Percentiles rank a stretch among this genome's conserved stretches.
phyloP scores from a whole-genome alignment of 2,888 invertebrate species.

The Machimus atricapillus region DNA sequence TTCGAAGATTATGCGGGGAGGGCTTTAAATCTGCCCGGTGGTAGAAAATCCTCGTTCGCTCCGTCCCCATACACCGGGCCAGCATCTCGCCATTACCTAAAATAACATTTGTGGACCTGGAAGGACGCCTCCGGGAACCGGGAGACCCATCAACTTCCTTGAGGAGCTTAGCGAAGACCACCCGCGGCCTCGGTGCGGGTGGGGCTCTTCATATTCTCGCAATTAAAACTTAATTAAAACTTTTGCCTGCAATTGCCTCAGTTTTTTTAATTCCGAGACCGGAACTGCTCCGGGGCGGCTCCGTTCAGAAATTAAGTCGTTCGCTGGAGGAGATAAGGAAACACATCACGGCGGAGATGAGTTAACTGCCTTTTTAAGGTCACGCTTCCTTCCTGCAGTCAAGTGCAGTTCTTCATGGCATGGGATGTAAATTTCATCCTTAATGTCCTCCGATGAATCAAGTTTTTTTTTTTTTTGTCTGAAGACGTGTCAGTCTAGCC shows the following conservation, averaged over 20 bases:
- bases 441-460: background rate
- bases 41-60: background rate
- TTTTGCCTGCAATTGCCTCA: background rate
- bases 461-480: background rate
- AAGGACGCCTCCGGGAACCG: background rate
- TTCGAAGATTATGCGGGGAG: background rate
- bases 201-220: background rate
- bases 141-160: background rate
- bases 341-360: background rate
- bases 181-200: background rate
- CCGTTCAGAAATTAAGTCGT: background rate
- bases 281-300: background rate
- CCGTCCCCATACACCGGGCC: background rate
- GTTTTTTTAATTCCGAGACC: background rate
- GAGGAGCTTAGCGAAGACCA: background rate
- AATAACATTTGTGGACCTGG: background rate
- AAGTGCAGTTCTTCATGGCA: background rate
- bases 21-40: background rate
- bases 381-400: background rate
- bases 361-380: background rate
- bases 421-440: background rate
- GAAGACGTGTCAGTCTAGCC: background rate
- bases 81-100: background rate
- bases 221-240: slow-evolving; percentile 25
- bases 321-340: background rate